phyloP scores from a whole-genome alignment of 2,888 invertebrate genomes.

The Scaptomyza reducta region DNA sequence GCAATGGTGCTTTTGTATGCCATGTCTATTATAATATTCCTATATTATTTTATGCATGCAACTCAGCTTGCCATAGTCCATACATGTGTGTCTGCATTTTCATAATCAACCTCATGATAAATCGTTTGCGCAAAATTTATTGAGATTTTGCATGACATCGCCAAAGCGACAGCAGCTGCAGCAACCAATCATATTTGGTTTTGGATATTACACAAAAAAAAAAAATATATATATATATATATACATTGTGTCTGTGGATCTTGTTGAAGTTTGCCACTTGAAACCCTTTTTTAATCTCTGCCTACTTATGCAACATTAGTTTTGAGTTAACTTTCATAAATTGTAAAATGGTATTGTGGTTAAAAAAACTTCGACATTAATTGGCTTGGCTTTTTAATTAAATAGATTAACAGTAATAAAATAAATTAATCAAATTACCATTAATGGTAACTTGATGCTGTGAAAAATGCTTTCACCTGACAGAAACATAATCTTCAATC shows the following conservation, averaged over 20 bases:
- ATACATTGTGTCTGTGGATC: not conserved
- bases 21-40: slow-evolving; percentile 74
- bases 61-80: slow-evolving; percentile 27
- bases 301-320: slow-evolving; percentile 4
- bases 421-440: not conserved
- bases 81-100: slow-evolving; percentile 71
- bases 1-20: slow-evolving; percentile 64
- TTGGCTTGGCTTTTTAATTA: not conserved
- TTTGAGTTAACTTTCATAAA: not conserved
- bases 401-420: not conserved
- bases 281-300: not conserved
- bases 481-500: not conserved
- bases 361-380: too few species aligned
- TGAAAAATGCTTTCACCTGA: not conserved
- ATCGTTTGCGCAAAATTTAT: slow-evolving; percentile 79
- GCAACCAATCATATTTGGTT: slow-evolving; percentile 43
- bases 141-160: slow-evolving; percentile 79
- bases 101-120: slow-evolving; percentile 82
- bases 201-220: slow-evolving; percentile 5
- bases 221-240: not conserved
- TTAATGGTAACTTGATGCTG: not conserved
- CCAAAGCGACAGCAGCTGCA: slow-evolving; percentile 54
- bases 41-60: slow-evolving; percentile 78
- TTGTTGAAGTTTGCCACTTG: not conserved
- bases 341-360: too few species aligned